Evolutionary conservation across 2,797 vertebrate genomes (phyloP).

Genomic region (Sciurus vulgaris): DNA sequence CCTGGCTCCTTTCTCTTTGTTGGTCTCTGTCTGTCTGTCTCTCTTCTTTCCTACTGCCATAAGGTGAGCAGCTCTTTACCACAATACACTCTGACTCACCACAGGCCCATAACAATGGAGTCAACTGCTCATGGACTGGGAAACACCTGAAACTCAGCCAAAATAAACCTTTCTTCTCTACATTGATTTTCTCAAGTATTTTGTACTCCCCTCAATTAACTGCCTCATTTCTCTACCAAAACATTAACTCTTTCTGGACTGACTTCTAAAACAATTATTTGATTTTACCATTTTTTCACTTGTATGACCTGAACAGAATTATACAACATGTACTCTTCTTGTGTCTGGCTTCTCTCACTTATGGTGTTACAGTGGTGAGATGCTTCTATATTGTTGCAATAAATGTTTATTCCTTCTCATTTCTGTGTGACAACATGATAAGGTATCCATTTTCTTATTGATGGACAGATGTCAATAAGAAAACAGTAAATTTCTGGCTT

Average conservation of each 20-base stretch:
- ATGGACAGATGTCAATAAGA: neutral
- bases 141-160: too few species aligned
- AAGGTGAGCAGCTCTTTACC: too few species aligned
- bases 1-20: too few species aligned
- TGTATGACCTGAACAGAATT: neutral
- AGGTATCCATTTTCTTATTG: neutral
- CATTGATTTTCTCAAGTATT: too few species aligned
- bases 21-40: too few species aligned
- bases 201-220: neutral
- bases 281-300: neutral
- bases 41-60: too few species aligned
- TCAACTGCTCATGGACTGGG: too few species aligned
- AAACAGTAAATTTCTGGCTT: neutral
- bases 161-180: too few species aligned
- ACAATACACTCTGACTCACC: too few species aligned
- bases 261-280: neutral
- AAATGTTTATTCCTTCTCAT: neutral
- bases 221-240: neutral
- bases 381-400: neutral
- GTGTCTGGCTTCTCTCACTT: neutral
- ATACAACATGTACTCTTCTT: fast-evolving
- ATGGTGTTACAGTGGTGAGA: neutral
- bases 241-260: neutral
- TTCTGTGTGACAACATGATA: neutral
- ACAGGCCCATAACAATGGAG: too few species aligned